Evolutionary conservation across 2,797 vertebrate species (phyloP).

Genomic region (Rhinoraja longicauda): DNA sequence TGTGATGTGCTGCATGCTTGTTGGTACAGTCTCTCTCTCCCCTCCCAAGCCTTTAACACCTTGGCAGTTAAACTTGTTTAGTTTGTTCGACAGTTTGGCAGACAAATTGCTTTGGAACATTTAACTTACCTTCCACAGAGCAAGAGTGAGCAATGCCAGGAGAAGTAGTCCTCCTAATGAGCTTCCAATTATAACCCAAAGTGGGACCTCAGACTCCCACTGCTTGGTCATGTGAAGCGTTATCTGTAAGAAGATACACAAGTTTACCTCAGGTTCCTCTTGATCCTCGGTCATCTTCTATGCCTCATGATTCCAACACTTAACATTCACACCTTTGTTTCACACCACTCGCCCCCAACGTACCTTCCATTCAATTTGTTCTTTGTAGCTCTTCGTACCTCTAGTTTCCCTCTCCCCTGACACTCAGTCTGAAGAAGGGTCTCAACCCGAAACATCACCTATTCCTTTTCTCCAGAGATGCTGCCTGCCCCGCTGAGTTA

Average conservation of each 20-base stretch:
- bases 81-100: too few relatives aligned
- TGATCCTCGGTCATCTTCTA: too few relatives aligned
- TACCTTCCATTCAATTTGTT: too few relatives aligned
- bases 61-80: not conserved
- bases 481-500: too few relatives aligned
- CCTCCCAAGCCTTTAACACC: too few relatives aligned
- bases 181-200: conserved; percentile 91
- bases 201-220: conserved; percentile 78
- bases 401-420: too few relatives aligned
- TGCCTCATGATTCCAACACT: not conserved
- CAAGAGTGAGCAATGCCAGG: conserved; percentile 81
- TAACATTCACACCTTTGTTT: not conserved
- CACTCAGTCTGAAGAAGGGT: too few relatives aligned
- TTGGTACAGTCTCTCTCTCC: not conserved
- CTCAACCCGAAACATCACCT: too few relatives aligned
- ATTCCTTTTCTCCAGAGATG: too few relatives aligned
- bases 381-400: too few relatives aligned
- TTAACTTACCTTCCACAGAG: conserved; percentile 83
- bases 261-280: not conserved
- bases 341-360: not conserved
- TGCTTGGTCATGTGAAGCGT: conserved; percentile 82
- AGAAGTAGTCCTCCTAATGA: conserved; percentile 85
- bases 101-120: not conserved
- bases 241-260: conserved; percentile 59
- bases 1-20: not conserved